Base-by-base conservation (phyloP, 1,140 invertebrate genomes). In the Drosophila pruinosa region DNA sequence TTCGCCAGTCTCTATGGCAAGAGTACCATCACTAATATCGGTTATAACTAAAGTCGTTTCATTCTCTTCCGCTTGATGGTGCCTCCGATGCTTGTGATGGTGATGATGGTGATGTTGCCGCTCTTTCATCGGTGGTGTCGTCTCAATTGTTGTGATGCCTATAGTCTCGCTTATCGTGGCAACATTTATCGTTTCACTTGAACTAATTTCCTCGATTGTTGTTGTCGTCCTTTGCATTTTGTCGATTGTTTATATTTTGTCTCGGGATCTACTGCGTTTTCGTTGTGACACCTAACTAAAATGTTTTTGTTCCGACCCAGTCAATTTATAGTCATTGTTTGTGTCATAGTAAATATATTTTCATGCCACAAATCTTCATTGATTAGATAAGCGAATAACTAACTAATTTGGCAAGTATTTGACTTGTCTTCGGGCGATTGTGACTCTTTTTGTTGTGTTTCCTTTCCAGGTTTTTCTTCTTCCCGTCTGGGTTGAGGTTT, bases 271-370 rank as follows among this genome's bases (percentile, higher is more conserved):
- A 61, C 43, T 38, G 36, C 31, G 68, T 34, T 26, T 48, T 80
- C 57, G 62, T 39, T 64, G 10, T 31, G 62, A 5, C 39, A 39
- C 38, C 64, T 59, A 64, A 83, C 80, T 85, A 75, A 86, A 76
- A 61, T 41, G 38, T 10, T 10, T 57, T 39, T 21, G 15, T 41
- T 52, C 24, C 56, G 21, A 59, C 28, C 78, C 45, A 50, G 22
- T 38, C 68, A 63, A 73, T 85, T 85, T 85, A 85, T 85, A 85
- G 72, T 50, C 68, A 63, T 38, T 56, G 80, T 86, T 85, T 85
- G 86, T 85, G 80, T 85, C 80, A 85, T 85, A 38, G 59, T 48
- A 80, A 80, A 86, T 86, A 24, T 85, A 85, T 85, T 85, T 85
- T 85, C 62, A 85, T 85, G 48, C 75, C 24, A 39, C 74, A 83